Percentiles rank a stretch among this genome's conserved stretches.
Evolutionary conservation across 2,888 invertebrate genomes (phyloP).

Genomic region (Synergus japonicus): DNA sequence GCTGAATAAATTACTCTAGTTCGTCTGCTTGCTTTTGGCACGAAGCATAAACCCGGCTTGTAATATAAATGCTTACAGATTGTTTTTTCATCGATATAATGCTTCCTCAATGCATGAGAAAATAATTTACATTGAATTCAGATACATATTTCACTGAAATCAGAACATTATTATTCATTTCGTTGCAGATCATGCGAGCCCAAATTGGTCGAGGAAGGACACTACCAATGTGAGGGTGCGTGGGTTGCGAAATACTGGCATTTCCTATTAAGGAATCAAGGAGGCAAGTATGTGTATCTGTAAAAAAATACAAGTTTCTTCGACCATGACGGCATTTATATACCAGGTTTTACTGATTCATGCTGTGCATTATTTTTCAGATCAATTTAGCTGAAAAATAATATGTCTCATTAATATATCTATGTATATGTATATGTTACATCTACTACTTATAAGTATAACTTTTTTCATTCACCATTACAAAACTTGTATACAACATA

Average conservation of each 20-base stretch:
- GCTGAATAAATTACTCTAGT: too few relatives aligned
- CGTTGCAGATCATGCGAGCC: not conserved
- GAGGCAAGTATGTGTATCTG: not conserved
- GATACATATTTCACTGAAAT: not conserved
- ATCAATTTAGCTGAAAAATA: not conserved
- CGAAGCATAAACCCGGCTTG: too few relatives aligned
- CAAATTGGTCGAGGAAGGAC: constrained; percentile 1
- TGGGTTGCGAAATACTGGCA: constrained; percentile 7
- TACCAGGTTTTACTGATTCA: not conserved
- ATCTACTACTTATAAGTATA: too few relatives aligned
- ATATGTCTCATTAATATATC: too few relatives aligned
- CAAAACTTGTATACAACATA: too few relatives aligned
- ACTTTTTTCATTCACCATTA: too few relatives aligned
- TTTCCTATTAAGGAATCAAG: constrained; percentile 8
- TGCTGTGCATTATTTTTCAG: not conserved
- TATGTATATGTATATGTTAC: too few relatives aligned
- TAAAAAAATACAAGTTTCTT: not conserved
- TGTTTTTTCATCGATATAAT: too few relatives aligned
- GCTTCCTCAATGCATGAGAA: too few relatives aligned
- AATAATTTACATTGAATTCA: too few relatives aligned
- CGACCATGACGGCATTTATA: not conserved
- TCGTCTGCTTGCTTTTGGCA: too few relatives aligned
- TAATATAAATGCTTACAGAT: too few relatives aligned
- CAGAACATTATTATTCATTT: not conserved
- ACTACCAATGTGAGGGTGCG: constrained; percentile 9